Evolutionary conservation across 2,888 invertebrate genomes (phyloP).

Genomic region (Choreutis nemorana): DNA sequence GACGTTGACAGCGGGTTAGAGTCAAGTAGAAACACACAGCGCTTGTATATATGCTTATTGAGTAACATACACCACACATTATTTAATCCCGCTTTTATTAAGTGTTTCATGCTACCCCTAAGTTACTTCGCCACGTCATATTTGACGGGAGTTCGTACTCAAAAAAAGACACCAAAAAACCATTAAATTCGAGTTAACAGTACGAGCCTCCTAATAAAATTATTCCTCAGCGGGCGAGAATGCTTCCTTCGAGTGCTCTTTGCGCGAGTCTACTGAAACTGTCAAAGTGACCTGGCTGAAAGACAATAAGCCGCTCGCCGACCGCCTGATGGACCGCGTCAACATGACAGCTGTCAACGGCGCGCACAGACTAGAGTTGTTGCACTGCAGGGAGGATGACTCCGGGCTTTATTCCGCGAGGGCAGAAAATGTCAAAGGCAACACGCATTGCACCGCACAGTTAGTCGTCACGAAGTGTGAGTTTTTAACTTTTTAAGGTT

Average conservation of each 20-base stretch:
- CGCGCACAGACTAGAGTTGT: conserved; percentile 74
- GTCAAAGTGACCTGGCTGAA: conserved; percentile 83
- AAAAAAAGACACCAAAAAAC: neutral
- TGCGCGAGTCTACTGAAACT: conserved; percentile 68
- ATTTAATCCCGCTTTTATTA: conserved; percentile 44
- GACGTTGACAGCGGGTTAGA: conserved; percentile 16
- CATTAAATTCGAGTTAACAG: conserved; percentile 12
- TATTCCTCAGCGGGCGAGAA: conserved; percentile 80
- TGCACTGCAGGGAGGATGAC: conserved; percentile 80
- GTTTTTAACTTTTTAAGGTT: conserved; percentile 34
- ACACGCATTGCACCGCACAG: conserved; percentile 86
- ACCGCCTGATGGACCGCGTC: conserved; percentile 78
- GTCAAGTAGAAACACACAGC: conserved; percentile 36
- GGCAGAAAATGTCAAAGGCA: conserved; percentile 82
- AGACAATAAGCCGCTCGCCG: conserved; percentile 83
- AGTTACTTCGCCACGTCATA: conserved; percentile 15
- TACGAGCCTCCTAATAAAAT: conserved; percentile 33
- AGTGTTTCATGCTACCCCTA: conserved; percentile 12
- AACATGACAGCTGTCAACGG: conserved; percentile 66
- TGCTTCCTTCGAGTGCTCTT: conserved; percentile 80
- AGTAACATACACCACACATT: conserved; percentile 54
- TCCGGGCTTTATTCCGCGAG: conserved; percentile 91
- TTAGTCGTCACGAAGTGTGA: conserved; percentile 86
- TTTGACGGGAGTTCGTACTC: conserved; percentile 45
- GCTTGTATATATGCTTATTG: conserved; percentile 63